These are phyloP conservation scores for Dasypus novemcinctus DNA, from an alignment of 2,113 vertebrate species.

Conservation along the genomic window DNA sequence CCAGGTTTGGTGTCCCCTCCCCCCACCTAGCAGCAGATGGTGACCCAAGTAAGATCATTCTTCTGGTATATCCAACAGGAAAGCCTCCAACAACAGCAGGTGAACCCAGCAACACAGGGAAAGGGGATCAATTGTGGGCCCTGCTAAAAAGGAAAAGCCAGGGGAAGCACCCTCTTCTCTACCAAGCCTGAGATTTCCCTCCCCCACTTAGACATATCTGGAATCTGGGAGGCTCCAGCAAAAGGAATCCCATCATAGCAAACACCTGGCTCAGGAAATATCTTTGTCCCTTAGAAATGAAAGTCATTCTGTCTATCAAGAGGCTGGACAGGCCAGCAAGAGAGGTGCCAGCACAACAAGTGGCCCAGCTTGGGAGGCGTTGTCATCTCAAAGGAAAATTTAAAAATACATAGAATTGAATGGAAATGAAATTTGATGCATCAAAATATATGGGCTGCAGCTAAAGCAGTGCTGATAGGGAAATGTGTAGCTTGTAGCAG, in stretches of 20 bases:
- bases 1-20: neutral
- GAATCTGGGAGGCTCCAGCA: neutral
- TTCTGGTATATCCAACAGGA: neutral
- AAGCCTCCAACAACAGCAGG: neutral
- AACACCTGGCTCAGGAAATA: neutral
- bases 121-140: accelerated
- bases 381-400: neutral
- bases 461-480: neutral
- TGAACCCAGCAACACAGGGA: neutral
- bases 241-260: accelerated
- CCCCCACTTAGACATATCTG: neutral
- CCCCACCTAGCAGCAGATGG: neutral
- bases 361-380: neutral
- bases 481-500: neutral
- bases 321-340: neutral
- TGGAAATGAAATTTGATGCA: neutral
- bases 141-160: neutral
- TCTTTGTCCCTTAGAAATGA: neutral
- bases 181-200: neutral
- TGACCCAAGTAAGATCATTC: neutral
- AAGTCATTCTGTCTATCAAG: too few species aligned
- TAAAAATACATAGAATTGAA: neutral
- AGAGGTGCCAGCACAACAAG: neutral
- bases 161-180: neutral
- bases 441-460: neutral